Conservation (phyloP, 2,113 vertebrate genomes). For the Andinoacara biseriatus region DNA sequence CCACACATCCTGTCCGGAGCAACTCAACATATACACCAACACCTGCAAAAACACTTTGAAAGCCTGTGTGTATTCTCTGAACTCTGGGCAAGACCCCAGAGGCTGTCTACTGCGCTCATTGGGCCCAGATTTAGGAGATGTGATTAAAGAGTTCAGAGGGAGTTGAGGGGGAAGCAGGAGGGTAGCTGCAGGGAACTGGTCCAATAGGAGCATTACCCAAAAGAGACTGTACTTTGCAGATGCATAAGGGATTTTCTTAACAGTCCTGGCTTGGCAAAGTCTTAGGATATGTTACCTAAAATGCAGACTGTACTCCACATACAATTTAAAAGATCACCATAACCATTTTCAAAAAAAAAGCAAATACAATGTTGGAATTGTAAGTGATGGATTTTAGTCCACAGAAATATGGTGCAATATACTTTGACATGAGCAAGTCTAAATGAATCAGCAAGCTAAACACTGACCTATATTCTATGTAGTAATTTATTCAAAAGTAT, state of each 20-base stretch:
- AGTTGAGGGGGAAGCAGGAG: slow-evolving; percentile 50
- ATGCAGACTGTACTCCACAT: slow-evolving; percentile 19
- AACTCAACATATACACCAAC: slow-evolving; percentile 40
- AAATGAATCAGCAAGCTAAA: not conserved
- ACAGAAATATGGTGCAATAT: not conserved
- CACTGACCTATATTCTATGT: not conserved
- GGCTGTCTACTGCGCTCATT: slow-evolving; percentile 54
- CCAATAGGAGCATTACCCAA: slow-evolving; percentile 49
- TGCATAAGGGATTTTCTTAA: slow-evolving; percentile 22
- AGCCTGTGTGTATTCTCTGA: slow-evolving; percentile 46
- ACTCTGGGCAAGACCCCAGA: slow-evolving; percentile 47
- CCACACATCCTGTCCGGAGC: slow-evolving; percentile 34
- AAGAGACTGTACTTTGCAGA: slow-evolving; percentile 39
- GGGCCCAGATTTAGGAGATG: slow-evolving; percentile 58
- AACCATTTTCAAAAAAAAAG: not conserved
- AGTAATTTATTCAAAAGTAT: not conserved
- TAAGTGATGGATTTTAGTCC: not conserved
- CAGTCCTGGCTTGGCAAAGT: not conserved
- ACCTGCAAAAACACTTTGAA: slow-evolving; percentile 22
- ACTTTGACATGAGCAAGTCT: not conserved
- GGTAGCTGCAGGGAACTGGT: slow-evolving; percentile 38
- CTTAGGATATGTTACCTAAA: not conserved
- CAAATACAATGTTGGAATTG: not conserved
- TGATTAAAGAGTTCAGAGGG: slow-evolving; percentile 69
- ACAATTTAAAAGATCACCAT: not conserved